Evolutionary conservation across 1,140 invertebrate genomes (phyloP).

Genomic region (Papilio polytes): DNA sequence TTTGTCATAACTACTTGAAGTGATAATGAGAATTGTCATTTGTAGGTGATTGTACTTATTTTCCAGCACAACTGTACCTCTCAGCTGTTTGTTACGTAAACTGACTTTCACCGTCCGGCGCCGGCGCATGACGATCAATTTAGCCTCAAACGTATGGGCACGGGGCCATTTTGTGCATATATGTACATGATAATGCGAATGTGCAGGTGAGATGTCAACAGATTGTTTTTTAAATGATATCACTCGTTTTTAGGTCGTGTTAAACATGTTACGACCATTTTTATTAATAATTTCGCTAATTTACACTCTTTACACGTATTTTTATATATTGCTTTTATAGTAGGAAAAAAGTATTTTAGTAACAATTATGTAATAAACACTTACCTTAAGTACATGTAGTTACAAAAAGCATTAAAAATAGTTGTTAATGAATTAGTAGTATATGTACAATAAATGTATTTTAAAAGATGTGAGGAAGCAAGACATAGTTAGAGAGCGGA

Average conservation of each 20-base stretch:
- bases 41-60: slow-evolving; percentile 27
- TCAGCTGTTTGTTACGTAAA: slow-evolving; percentile 37
- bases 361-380: neutral
- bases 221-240: slow-evolving; percentile 36
- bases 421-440: slow-evolving; percentile 55
- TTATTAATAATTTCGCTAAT: slow-evolving; percentile 7
- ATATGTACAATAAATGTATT: slow-evolving; percentile 45
- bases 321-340: neutral
- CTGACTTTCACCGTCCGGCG: slow-evolving; percentile 39
- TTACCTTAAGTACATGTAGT: slow-evolving; percentile 16
- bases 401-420: slow-evolving; percentile 37
- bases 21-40: slow-evolving; percentile 21
- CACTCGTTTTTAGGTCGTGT: slow-evolving; percentile 15
- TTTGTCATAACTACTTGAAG: neutral
- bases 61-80: slow-evolving; percentile 34
- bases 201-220: slow-evolving; percentile 35
- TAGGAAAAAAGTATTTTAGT: neutral
- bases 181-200: slow-evolving; percentile 25
- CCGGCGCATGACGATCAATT: slow-evolving; percentile 40
- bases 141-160: slow-evolving; percentile 34
- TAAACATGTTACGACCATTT: slow-evolving; percentile 22
- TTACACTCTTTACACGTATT: neutral
- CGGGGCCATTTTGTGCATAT: slow-evolving; percentile 34
- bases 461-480: slow-evolving; percentile 75
- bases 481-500: slow-evolving; percentile 80